These are phyloP conservation scores for Rhodinocichla rosea DNA, from an alignment of 2,113 vertebrate species.

Conservation along the genomic window DNA sequence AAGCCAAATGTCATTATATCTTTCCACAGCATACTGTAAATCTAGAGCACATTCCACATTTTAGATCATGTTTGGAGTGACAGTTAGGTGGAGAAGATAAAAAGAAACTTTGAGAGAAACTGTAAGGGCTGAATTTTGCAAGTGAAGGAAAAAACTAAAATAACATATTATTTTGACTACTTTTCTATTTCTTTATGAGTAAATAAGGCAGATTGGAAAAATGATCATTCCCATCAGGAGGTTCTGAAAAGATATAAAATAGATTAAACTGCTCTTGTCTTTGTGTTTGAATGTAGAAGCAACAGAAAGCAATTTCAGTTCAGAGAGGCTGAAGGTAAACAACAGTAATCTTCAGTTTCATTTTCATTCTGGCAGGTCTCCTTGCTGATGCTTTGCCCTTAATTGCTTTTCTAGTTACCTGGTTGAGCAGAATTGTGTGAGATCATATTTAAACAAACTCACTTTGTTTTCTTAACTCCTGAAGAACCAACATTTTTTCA, in stretches of 20 bases:
- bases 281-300: slow-evolving; percentile 39
- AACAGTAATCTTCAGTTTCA: slow-evolving; percentile 59
- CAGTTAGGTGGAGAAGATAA: neutral
- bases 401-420: slow-evolving; percentile 65
- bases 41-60: neutral
- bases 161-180: neutral
- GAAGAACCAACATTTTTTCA: neutral
- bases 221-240: slow-evolving; percentile 14
- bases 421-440: slow-evolving; percentile 26
- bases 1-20: neutral
- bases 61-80: neutral
- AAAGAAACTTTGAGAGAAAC: neutral
- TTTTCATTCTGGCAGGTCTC: slow-evolving; percentile 50
- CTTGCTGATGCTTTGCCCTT: slow-evolving; percentile 24
- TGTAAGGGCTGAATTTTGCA: neutral
- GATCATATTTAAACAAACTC: slow-evolving; percentile 29
- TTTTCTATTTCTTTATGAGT: neutral
- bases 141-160: neutral
- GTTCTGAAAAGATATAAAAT: slow-evolving; percentile 3
- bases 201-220: slow-evolving; percentile 37
- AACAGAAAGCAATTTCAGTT: slow-evolving; percentile 65
- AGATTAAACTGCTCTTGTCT: slow-evolving; percentile 56
- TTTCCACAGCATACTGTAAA: neutral
- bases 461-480: slow-evolving; percentile 19
- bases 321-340: slow-evolving; percentile 58